These are phyloP conservation scores for Urocolius indicus DNA, from an alignment of 2,113 vertebrate genomes.

Conservation along the genomic window DNA sequence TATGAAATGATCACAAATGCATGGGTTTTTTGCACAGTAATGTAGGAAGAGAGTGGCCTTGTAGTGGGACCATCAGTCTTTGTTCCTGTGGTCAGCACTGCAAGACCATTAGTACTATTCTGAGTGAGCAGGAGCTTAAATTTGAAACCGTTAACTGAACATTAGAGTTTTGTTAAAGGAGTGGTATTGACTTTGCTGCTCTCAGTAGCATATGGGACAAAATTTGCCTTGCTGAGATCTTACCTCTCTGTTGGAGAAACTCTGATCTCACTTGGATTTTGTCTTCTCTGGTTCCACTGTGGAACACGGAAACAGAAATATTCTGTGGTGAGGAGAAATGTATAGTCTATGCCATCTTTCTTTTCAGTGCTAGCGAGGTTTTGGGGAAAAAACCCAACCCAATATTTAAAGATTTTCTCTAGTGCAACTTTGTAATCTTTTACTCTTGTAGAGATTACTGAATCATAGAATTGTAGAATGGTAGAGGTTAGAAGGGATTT, in stretches of 20 bases:
- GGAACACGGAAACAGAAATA: not conserved
- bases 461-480: too few relatives aligned
- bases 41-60: not conserved
- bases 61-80: not conserved
- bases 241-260: not conserved
- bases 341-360: rapidly evolving
- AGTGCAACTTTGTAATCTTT: not conserved
- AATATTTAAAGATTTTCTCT: not conserved
- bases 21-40: not conserved
- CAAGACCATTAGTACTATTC: not conserved
- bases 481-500: too few relatives aligned
- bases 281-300: not conserved
- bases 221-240: not conserved
- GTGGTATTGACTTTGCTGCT: not conserved
- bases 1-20: not conserved
- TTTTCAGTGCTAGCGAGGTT: not conserved
- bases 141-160: not conserved
- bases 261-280: not conserved
- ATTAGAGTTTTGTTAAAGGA: not conserved
- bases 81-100: not conserved
- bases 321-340: not conserved
- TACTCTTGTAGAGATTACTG: not conserved
- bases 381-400: not conserved
- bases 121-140: not conserved
- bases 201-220: not conserved